A percentile compares a stretch with the other conserved stretches of the same genome.
Conservation (phyloP, 2,113 vertebrate genomes). For the Peromyscus maniculatus region DNA sequence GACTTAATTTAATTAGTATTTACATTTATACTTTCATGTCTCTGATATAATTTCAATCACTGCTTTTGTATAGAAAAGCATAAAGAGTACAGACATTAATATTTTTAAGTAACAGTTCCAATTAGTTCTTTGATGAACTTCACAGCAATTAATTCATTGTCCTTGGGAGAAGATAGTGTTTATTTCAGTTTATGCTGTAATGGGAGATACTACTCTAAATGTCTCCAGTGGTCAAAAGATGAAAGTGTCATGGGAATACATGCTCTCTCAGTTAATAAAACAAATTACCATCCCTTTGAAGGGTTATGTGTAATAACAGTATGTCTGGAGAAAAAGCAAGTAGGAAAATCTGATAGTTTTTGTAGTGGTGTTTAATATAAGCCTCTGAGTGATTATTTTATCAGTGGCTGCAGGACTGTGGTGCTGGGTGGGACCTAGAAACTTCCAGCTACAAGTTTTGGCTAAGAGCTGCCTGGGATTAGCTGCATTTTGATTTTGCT, state of each 20-base stretch:
- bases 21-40: slow-evolving; percentile 13
- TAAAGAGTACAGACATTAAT: slow-evolving; percentile 13
- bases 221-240: neutral
- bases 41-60: slow-evolving; percentile 47
- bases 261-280: neutral
- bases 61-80: slow-evolving; percentile 25
- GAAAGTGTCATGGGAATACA: neutral
- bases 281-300: slow-evolving; percentile 44
- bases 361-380: too few relatives aligned
- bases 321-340: slow-evolving; percentile 20
- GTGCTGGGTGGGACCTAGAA: too few relatives aligned
- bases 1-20: slow-evolving; percentile 46
- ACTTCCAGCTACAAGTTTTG: neutral
- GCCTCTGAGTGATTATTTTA: too few relatives aligned
- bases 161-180: slow-evolving; percentile 29
- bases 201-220: neutral
- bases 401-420: too few relatives aligned
- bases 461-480: neutral
- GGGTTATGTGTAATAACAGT: slow-evolving; percentile 32
- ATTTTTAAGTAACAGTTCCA: slow-evolving; percentile 55
- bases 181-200: neutral
- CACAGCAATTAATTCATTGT: slow-evolving; percentile 61
- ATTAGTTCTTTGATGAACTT: slow-evolving; percentile 53
- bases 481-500: slow-evolving; percentile 49
- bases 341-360: neutral